Base-by-base conservation (phyloP, 2,888 invertebrate genomes). In the Boloria euphrosyne region DNA sequence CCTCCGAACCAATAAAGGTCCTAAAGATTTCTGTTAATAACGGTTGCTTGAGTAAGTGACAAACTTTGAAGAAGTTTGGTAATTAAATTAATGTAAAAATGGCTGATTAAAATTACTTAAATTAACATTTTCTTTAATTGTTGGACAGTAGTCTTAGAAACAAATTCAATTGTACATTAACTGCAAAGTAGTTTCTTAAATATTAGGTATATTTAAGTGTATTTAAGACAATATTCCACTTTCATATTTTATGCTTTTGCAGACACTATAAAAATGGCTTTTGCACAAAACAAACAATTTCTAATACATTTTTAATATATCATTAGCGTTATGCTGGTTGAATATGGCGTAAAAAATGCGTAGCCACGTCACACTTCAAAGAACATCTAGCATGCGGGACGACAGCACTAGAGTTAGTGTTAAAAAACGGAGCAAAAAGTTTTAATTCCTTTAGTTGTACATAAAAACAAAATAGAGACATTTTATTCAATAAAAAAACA, bases 301-400 rank as follows among this genome's bases (percentile, higher is more conserved):
- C 16, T 17, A 50, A 50, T 46, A 50, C 50, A 59, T 59, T 46
- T 7, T 49, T 22, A 27, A 62, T 22, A 58, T 16, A n/a, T 51
- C n/a, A 38, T 55, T 38, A 38, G 22, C 49, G 68, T 65, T 63
- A 70, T 57, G 70, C 58, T 63, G 51, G 65, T 18, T 70, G 68
- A 46, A 13, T 65, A 43, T 49, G 43, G 49, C 65, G 62, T 66
- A 70, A 69, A 70, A 69, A 69, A 68, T 46, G 27, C 54, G 62
- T 68, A 52, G 47, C 62, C 47, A 13, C 59, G 68, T 71, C 71
- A 71, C 72, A 72, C 65, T 31, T 58, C 63, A 69, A 16, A 54
- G 65, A 67, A 58, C 68, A 69, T 49, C 50, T 44, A 62, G 57
- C 57, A 62, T 61, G 63, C 66, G 59, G 54, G 55, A 62, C 60